Evolutionary conservation across 2,113 vertebrate genomes (phyloP), one percentile per base, ranked within the genome.

Genomic region (Leuciscus idus): DNA sequence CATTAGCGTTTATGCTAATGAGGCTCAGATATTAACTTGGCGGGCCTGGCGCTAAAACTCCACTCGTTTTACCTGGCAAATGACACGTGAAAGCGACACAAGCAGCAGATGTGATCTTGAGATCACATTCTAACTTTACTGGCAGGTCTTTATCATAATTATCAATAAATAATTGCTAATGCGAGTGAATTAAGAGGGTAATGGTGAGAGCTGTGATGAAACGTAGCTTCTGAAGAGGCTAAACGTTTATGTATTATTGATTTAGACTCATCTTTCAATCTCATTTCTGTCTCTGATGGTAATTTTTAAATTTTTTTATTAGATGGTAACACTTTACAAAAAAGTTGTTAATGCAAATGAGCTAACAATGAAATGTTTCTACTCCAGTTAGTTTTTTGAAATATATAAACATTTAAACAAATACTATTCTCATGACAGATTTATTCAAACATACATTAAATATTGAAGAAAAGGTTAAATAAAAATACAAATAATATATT

Each of bases 41-140:
- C 81, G 84, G 85, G 90, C 87, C 89, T 1, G 85, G 36, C 2
- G 57, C 36, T 23, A 89, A 84, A 48, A 62, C 43, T 26, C 33
- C 21, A 21, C 43, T 74, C 80, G 52, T 73, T 93, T 91, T 87
- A 90, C 75, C 33, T 85, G 62, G 90, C 89, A 91, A 94, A 93
- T 93, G 92, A 92, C 91, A 93, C 90, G 85, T 92, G 89, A 92
- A 92, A 89, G 88, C 92, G 21, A 89, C n/a, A 36, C 90, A 90
- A 89, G 92, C 90, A 89, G 89, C 90, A 89, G 90, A 91, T 92
- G 90, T 92, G 82, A 87, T 64, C 26, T 15, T 46, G 5, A 85
- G 86, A 88, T 85, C 82, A 50, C 76, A 75, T 83, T 70, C 62
- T 19, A 9, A 84, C 68, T 68, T 61, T 39, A 83, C 74, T 81